These are phyloP conservation scores for Calephelis perditalis DNA, from an alignment of 2,888 invertebrate genomes.

Conservation along the genomic window DNA sequence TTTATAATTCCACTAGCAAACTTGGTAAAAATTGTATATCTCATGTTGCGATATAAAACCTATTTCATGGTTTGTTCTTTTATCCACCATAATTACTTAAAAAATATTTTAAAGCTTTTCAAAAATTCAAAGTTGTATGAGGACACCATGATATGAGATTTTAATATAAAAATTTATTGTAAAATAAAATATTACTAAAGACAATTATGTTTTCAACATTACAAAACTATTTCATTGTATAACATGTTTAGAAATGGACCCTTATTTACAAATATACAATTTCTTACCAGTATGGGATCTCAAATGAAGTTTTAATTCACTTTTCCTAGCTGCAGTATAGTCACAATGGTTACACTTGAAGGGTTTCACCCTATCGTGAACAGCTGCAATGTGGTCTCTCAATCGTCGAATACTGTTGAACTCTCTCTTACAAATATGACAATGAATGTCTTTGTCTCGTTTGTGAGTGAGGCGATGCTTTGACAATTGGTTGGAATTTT, in stretches of 20 bases:
- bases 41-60: too few species aligned
- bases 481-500: slow-evolving; percentile 86
- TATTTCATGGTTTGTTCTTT: neutral
- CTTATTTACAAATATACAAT: too few species aligned
- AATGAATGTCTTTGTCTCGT: slow-evolving; percentile 46
- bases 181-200: too few species aligned
- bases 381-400: slow-evolving; percentile 75
- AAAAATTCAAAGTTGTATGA: too few species aligned
- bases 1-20: too few species aligned
- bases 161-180: too few species aligned
- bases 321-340: slow-evolving; percentile 81
- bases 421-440: slow-evolving; percentile 78
- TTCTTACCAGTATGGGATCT: slow-evolving; percentile 82
- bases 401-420: slow-evolving; percentile 76
- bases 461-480: slow-evolving; percentile 85
- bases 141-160: too few species aligned
- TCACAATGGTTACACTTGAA: slow-evolving; percentile 83
- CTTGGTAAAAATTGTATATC: too few species aligned
- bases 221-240: too few species aligned
- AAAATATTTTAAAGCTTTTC: too few species aligned
- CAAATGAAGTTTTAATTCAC: slow-evolving; percentile 82
- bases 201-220: too few species aligned
- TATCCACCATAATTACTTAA: neutral
- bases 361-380: slow-evolving; percentile 83
- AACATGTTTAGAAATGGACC: too few species aligned